These are phyloP conservation scores for Drosophila sulfurigaster DNA, from an alignment of 1,140 invertebrate species.

Conservation along the genomic window DNA sequence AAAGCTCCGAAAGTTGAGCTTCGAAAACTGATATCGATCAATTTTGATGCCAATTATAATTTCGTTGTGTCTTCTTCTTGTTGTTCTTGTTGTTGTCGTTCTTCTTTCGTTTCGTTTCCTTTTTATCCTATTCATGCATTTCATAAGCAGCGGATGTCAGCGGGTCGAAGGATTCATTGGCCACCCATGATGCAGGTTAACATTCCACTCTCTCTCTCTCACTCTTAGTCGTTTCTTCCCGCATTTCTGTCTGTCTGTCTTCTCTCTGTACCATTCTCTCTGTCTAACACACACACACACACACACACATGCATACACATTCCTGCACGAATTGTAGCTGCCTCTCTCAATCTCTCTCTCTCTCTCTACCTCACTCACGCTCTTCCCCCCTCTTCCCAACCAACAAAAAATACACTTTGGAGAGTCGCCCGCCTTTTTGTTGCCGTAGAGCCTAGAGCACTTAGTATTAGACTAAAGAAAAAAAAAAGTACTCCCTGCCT, in stretches of 20 bases:
- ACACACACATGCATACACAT: conserved; percentile 10
- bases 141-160: conserved; percentile 89
- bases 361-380: neutral
- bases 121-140: conserved; percentile 74
- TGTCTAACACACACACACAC: neutral
- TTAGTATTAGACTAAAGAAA: conserved; percentile 21
- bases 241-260: conserved; percentile 9
- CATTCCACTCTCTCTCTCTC: conserved; percentile 31
- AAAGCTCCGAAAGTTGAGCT: neutral
- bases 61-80: conserved; percentile 35
- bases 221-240: conserved; percentile 8
- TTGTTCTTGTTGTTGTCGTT: conserved; percentile 46
- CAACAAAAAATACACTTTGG: neutral
- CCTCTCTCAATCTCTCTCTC: neutral
- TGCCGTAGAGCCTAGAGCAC: conserved; percentile 13
- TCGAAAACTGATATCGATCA: conserved; percentile 1
- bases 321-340: conserved; percentile 8
- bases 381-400: neutral
- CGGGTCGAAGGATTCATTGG: conserved; percentile 91
- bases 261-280: conserved; percentile 1
- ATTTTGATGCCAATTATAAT: conserved; percentile 42
- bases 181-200: conserved; percentile 91
- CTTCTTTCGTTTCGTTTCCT: conserved; percentile 54
- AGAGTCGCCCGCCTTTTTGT: conserved; percentile 2
- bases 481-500: neutral